These are phyloP conservation scores for Limnodromus scolopaceus DNA, from an alignment of 2,797 vertebrate genomes.

Conservation along the genomic window DNA sequence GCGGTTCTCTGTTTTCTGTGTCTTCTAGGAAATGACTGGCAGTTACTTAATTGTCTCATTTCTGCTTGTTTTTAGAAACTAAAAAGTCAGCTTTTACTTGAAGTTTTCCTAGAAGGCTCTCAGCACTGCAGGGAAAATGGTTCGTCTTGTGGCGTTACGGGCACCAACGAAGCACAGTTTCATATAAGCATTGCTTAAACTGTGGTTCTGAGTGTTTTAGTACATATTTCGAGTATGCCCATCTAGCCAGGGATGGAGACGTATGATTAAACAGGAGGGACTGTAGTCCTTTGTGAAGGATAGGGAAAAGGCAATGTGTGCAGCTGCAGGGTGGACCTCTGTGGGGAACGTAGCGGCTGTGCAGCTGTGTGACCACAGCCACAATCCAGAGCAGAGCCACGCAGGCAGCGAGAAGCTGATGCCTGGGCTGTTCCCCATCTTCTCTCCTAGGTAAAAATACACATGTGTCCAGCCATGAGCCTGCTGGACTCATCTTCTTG, in stretches of 20 bases:
- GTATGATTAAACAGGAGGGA: not conserved
- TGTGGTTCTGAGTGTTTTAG: not conserved
- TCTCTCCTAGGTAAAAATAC: not conserved
- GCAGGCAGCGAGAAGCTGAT: not conserved
- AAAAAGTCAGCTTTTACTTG: not conserved
- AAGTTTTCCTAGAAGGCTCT: not conserved
- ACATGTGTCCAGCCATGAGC: not conserved
- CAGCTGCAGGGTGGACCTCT: not conserved
- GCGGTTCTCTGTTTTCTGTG: not conserved
- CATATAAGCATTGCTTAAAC: not conserved
- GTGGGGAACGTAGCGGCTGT: accelerated
- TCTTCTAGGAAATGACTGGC: not conserved
- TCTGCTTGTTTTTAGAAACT: not conserved
- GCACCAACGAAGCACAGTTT: not conserved
- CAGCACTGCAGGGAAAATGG: accelerated
- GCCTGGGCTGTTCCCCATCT: not conserved
- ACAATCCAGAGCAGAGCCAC: not conserved
- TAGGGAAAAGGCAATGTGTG: not conserved
- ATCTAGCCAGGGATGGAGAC: not conserved
- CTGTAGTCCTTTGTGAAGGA: not conserved
- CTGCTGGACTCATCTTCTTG: not conserved
- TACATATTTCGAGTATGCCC: not conserved
- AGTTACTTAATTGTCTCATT: not conserved
- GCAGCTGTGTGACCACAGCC: not conserved
- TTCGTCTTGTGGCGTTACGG: not conserved